Conservation (phyloP, 2,113 vertebrate genomes). For the Upupa epops region DNA sequence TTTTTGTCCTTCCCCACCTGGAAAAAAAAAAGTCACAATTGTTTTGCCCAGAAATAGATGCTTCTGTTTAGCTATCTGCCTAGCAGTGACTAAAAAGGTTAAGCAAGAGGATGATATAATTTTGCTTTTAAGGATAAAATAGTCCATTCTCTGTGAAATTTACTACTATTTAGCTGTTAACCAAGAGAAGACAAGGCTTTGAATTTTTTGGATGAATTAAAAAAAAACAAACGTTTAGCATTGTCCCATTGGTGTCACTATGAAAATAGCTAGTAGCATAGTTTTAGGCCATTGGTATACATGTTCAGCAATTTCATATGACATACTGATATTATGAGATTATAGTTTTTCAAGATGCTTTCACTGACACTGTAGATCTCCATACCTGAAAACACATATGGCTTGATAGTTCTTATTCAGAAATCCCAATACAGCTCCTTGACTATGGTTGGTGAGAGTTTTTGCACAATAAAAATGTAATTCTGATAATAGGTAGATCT, state of each 20-base stretch:
- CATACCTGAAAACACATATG: background rate
- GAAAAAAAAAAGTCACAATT: background rate
- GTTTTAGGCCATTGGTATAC: background rate
- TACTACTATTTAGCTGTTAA: background rate
- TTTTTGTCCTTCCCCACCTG: background rate
- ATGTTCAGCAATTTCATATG: background rate
- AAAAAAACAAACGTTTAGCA: background rate
- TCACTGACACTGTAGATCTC: background rate
- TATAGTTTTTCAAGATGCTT: conserved; percentile 4
- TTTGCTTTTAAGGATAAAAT: background rate
- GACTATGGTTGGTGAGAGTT: background rate
- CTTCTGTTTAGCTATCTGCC: background rate
- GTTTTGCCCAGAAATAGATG: background rate
- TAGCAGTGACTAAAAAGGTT: background rate
- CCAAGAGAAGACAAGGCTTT: background rate
- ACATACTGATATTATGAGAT: background rate
- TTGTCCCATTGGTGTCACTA: background rate
- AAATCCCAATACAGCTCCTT: conserved; percentile 18
- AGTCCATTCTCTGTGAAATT: background rate
- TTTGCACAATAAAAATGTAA: conserved; percentile 18
- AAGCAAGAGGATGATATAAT: background rate
- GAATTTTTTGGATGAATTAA: background rate
- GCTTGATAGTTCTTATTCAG: background rate
- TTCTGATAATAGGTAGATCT: conserved; percentile 28
- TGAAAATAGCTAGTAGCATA: background rate